Base-by-base conservation (phyloP, 1,140 invertebrate genomes). In the Trachymyrmex cornetzi region DNA sequence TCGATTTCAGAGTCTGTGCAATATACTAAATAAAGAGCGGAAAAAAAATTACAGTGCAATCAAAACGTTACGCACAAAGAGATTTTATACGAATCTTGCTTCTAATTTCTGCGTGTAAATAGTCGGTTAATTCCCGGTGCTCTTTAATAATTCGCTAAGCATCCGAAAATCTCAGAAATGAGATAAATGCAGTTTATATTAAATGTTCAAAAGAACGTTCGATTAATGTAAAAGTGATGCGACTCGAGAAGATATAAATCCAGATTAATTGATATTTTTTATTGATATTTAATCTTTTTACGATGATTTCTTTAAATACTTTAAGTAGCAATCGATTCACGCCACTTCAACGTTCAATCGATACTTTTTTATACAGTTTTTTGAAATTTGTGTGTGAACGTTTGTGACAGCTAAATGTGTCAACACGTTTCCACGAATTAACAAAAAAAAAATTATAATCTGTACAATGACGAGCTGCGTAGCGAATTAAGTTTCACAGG, bases 231-330 rank as follows among this genome's bases (percentile, higher is more conserved):
- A 80, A 38, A 19, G 2, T 55, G 44, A 0, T 22, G 30, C 3
- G 16, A 38, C 1, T 69, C 30, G 50, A 81, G 9, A 27, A 53
- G 9, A 44, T 4, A 38, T 22, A 34, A 7, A 22, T 59, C 22
- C 1, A 48, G 6, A 82, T 74, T 82, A 59, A 74, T 44, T 74
- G 24, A 61, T 82, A 82, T 74, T 74, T 82, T 82, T 82, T 48
- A 44, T 44, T 44, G 16, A 74, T 4, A 11, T 44, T 44, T 24
- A 11, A 27, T 5, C 4, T 61, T 69, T 82, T 72, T 57, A 16
- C 1, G 11, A 59, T 59, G 1, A 55, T 82, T 72, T 72, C 9
- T 44, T 38, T 38, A 34, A 34, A 34, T 34, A 34, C 16, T 72
- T 82, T 22, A 81, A 81, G 6, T 44, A 27, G 11, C 3, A 11